Base-by-base conservation (phyloP, 2,888 invertebrate genomes). In the Parnassius smintheus region DNA sequence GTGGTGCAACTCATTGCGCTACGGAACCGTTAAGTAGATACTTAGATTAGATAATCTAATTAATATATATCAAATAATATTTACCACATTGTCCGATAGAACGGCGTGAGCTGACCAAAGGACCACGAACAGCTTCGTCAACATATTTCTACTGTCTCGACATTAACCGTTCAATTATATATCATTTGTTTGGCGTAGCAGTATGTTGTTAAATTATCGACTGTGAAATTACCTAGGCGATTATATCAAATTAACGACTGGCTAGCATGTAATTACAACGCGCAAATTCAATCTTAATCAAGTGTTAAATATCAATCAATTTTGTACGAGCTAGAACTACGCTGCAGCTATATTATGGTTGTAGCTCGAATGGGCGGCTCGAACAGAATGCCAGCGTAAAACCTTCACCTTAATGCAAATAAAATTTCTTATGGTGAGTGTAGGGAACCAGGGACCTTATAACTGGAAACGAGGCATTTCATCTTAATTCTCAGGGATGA, bases 211-310 rank as follows among this genome's bases (percentile, higher is more conserved):
- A 61, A 66, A 72, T 72, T 64, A 66, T n/a, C 8, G 11, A 48
- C 62, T 65, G 70, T 70, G 72, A 70, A 70, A 72, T 70, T 57
- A 55, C 48, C 59, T 42, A 45, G 44, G 7, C 49, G 56, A 11
- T 61, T 61, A 57, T 63, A 61, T 58, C 54, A 59, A 18, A 55
- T 59, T 64, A 65, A 56, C 51, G 45, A 55, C n/a, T 46, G 44
- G 1, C 35, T 18, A 7, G 25, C 64, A 54, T 59, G 41, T 65
- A 65, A 66, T 68, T 62, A 67, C 56, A 9, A 44, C 3, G 42
- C 10, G 12, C 18, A 50, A 62, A 59, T 62, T 54, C 55, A 62
- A 55, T 54, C 25, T 12, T 59, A 41, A 55, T 45, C 13, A 11
- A 12, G 35, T 35, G 35, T 35, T 35, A 35, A 35, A 35, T 35